Evolutionary conservation across 2,888 invertebrate genomes (phyloP).

Genomic region (Ernsta delagoae): DNA sequence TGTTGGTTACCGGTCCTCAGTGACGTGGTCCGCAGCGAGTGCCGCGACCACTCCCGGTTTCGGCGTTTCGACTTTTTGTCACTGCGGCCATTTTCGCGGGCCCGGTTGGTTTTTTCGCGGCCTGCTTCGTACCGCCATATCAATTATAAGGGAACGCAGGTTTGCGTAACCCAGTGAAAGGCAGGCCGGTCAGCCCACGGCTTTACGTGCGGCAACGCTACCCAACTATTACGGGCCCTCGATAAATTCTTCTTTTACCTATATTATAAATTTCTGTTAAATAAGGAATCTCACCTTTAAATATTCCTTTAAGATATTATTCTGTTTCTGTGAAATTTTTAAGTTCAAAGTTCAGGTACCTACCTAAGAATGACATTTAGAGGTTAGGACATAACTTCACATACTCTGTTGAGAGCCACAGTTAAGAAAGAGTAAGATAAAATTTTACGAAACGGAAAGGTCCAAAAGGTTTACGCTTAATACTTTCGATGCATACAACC

Average conservation of each 20-base stretch:
- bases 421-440: not conserved
- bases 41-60: slow-evolving; percentile 52
- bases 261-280: no score
- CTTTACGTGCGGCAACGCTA: slow-evolving; percentile 48
- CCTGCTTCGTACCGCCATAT: slow-evolving; percentile 60
- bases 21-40: slow-evolving; percentile 41
- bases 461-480: slow-evolving; percentile 16
- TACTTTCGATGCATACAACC: slow-evolving; percentile 29
- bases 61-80: slow-evolving; percentile 60
- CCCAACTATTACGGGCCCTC: slow-evolving; percentile 2
- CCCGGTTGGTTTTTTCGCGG: slow-evolving; percentile 51
- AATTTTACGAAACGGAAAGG: not conserved
- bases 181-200: slow-evolving; percentile 51
- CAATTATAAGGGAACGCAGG: slow-evolving; percentile 68
- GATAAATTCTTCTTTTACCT: not conserved
- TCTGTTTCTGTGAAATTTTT: no score
- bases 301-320: no score
- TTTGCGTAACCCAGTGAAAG: slow-evolving; percentile 65
- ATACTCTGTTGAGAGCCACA: no score
- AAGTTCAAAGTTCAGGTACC: no score
- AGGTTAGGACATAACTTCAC: no score
- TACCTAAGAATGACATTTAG: no score
- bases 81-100: slow-evolving; percentile 57
- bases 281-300: no score
- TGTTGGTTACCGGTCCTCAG: slow-evolving; percentile 42